phyloP scores from a whole-genome alignment of 2,113 vertebrate species.

The Cariama cristata region DNA sequence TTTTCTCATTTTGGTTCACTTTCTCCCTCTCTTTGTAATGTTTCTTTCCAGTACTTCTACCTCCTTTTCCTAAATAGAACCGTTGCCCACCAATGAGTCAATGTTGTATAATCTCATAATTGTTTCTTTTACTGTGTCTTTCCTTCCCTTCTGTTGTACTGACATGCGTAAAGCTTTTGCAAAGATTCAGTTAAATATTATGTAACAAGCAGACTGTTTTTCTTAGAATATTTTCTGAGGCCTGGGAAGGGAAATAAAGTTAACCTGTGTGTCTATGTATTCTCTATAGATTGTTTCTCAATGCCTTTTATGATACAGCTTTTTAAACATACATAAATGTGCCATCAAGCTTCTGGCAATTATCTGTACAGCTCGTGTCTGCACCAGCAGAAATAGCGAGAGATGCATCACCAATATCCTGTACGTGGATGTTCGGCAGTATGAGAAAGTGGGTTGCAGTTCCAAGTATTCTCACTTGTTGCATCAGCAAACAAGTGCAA shows the following conservation, averaged over 20 bases:
- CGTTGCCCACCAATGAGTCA: not conserved
- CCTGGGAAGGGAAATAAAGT: slow-evolving; percentile 16
- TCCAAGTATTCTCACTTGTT: not conserved
- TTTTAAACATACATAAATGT: not conserved
- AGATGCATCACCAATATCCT: not conserved
- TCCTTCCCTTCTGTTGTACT: not conserved
- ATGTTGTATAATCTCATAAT: not conserved
- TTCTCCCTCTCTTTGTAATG: not conserved
- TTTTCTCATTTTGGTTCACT: not conserved
- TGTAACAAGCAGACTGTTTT: slow-evolving; percentile 49
- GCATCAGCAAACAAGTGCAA: not conserved
- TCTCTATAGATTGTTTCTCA: not conserved
- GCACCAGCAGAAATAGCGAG: not conserved
- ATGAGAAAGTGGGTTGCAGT: not conserved
- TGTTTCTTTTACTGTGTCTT: not conserved
- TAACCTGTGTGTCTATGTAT: not conserved
- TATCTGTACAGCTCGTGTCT: not conserved
- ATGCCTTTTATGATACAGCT: not conserved
- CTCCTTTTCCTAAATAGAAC: not conserved
- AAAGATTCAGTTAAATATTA: slow-evolving; percentile 47
- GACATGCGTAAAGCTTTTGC: not conserved
- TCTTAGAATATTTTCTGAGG: not conserved
- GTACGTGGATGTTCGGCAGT: not conserved
- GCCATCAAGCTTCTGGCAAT: not conserved
- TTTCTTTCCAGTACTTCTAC: not conserved